These are phyloP conservation scores for Atta colombica DNA, from an alignment of 1,140 invertebrate genomes.

Conservation along the genomic window DNA sequence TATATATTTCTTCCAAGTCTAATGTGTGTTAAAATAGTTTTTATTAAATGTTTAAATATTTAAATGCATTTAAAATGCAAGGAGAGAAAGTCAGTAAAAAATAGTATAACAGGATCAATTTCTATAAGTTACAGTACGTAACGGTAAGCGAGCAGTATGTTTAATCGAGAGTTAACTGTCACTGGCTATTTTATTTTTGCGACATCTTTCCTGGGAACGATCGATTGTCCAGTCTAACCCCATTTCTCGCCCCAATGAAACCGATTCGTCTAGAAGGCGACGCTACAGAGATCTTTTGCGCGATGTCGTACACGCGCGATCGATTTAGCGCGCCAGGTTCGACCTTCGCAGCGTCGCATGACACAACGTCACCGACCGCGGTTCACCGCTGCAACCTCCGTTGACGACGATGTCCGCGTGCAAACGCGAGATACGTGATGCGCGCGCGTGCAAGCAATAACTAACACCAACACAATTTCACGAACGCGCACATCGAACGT, in stretches of 20 bases:
- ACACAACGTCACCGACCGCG: slow-evolving; percentile 49
- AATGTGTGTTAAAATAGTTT: neutral
- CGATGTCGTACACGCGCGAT: slow-evolving; percentile 39
- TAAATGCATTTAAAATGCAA: neutral
- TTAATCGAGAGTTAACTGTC: slow-evolving; percentile 1
- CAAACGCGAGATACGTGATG: slow-evolving; percentile 1
- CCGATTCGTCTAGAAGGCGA: slow-evolving; percentile 6
- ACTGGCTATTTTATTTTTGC: slow-evolving; percentile 16
- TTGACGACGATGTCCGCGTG: slow-evolving; percentile 35
- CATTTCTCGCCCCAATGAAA: slow-evolving; percentile 24
- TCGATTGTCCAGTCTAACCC: slow-evolving; percentile 58
- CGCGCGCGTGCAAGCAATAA: slow-evolving; percentile 26
- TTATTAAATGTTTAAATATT: slow-evolving; percentile 20
- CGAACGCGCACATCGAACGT: slow-evolving; percentile 12
- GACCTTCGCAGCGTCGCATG: slow-evolving; percentile 58
- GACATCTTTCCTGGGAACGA: slow-evolving; percentile 45
- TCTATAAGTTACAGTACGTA: neutral
- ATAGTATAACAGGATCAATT: neutral
- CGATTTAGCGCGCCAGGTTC: slow-evolving; percentile 49
- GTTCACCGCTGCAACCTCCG: slow-evolving; percentile 24
- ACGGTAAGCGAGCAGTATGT: neutral
- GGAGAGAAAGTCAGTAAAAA: neutral
- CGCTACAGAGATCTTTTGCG: slow-evolving; percentile 33
- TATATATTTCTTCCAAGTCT: neutral
- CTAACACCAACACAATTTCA: neutral